Evolutionary conservation across 1,140 invertebrate species (phyloP).

Genomic region (Ganaspis sp.): DNA sequence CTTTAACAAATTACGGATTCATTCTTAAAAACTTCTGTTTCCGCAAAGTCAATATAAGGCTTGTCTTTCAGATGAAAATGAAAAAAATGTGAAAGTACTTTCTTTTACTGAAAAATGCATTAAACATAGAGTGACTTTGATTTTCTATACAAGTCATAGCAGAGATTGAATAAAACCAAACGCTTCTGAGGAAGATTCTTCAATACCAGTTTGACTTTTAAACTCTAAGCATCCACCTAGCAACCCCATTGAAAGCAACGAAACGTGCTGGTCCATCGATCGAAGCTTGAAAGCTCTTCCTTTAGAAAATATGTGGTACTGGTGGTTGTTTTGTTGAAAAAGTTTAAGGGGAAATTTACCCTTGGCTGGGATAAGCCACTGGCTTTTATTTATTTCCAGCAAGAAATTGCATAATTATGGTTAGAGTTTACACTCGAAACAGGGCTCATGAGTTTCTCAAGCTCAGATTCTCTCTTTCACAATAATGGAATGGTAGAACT

Average conservation of each 20-base stretch:
- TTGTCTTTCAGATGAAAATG: too few species aligned
- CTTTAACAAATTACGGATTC: too few species aligned
- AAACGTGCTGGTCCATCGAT: neutral
- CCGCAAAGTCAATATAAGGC: too few species aligned
- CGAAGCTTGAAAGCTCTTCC: neutral
- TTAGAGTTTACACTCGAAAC: neutral
- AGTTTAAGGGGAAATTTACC: neutral
- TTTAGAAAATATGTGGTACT: neutral
- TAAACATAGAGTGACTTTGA: neutral
- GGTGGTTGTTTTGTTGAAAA: neutral
- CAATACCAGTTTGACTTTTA: conserved; percentile 6
- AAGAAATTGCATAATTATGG: neutral
- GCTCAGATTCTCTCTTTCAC: neutral
- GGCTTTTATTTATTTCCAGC: neutral
- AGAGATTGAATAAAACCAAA: neutral
- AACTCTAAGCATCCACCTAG: neutral
- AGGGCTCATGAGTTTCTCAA: neutral
- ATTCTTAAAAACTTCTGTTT: too few species aligned
- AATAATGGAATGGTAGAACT: neutral
- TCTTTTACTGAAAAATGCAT: neutral
- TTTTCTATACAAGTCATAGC: neutral
- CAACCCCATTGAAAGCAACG: neutral
- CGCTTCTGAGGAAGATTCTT: neutral
- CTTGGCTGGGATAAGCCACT: neutral
- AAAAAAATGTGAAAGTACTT: too few species aligned